Base-by-base conservation (phyloP, 2,113 vertebrate species). In the Pagrus major region DNA sequence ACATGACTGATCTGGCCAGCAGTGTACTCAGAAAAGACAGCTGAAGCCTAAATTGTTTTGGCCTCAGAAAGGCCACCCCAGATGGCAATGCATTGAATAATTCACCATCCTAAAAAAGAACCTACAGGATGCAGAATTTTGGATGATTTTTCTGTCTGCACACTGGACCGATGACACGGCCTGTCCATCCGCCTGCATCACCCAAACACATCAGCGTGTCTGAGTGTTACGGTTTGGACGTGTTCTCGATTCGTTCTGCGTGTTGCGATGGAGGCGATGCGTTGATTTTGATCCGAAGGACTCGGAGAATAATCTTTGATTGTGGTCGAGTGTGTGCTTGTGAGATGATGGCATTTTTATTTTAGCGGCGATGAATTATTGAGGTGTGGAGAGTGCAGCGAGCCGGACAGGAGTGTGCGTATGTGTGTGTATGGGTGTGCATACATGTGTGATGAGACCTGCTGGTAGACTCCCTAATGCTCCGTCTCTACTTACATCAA, bases 281-380 rank as follows among this genome's bases (percentile, higher is more conserved):
- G 59, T 74, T n/a, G 61, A 80, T 76, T 71, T 71, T 42, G 39
- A 68, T 54, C 54, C 15, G 20, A 71, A 79, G 44, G 52, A 82
- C 71, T 11, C 0, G 0, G 60, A 81, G 81, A 83, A 68, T 71
- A 80, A 77, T 85, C 82, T 86, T 66, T 72, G 83, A 85, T 88
- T 90, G 76, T 91, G 68, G 83, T 81, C 44, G 65, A 83, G 81
- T 55, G 42, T 76, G 66, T 23, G 78, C 88, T 80, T 90, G 88
- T 86, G 42, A 88, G 92, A 93, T 91, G 90, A 92, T 91, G 90
- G 83, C 86, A 83, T 86, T 90, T 94, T 94, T 94, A 94, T 94
- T 95, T 93, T 93, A 92, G 93, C 49, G 49, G 55, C n/a, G 9
- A 91, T 95, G 76, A 94, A 95, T 95, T 90, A 95, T 95, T 95